A percentile compares a stretch with the other conserved stretches of the same genome.
Evolutionary conservation across 2,113 vertebrate species (phyloP).

Genomic region (Hystrix cristata): DNA sequence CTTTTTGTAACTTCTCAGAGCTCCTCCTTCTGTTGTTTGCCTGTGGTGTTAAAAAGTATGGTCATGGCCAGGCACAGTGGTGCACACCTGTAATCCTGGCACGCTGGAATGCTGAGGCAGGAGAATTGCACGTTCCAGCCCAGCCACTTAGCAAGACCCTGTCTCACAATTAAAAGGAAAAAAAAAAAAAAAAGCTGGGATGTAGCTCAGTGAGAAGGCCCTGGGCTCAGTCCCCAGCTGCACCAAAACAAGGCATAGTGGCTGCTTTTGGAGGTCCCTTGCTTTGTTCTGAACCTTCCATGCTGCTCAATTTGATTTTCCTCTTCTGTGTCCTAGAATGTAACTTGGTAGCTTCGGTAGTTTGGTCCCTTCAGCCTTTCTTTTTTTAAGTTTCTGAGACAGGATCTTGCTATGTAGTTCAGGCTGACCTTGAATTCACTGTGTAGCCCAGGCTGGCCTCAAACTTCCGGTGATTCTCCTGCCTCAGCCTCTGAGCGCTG

Average conservation of each 20-base stretch:
- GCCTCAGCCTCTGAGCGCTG: not conserved
- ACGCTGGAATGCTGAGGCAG: not conserved
- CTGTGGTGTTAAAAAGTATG: not conserved
- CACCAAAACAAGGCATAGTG: not conserved
- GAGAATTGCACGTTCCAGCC: not conserved
- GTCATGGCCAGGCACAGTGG: not conserved
- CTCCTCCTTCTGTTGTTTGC: not conserved
- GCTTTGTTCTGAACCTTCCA: not conserved
- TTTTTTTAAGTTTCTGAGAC: not conserved
- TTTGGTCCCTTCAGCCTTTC: not conserved
- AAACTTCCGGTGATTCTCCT: not conserved
- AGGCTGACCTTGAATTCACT: not conserved
- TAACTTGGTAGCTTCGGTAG: not conserved
- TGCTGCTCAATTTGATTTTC: no score
- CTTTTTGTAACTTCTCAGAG: not conserved
- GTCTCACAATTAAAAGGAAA: not conserved
- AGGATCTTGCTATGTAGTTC: not conserved
- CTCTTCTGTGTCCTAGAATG: not conserved
- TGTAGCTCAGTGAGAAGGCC: not conserved
- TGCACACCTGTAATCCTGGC: not conserved
- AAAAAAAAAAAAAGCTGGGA: not conserved
- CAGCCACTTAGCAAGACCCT: not conserved
- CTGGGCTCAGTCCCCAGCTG: not conserved
- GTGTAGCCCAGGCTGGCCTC: not conserved
- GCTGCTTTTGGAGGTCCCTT: not conserved